Percentiles rank a stretch among this genome's conserved stretches.
Evolutionary conservation across 2,113 vertebrate genomes (phyloP).

Genomic region (Talpa occidentalis): DNA sequence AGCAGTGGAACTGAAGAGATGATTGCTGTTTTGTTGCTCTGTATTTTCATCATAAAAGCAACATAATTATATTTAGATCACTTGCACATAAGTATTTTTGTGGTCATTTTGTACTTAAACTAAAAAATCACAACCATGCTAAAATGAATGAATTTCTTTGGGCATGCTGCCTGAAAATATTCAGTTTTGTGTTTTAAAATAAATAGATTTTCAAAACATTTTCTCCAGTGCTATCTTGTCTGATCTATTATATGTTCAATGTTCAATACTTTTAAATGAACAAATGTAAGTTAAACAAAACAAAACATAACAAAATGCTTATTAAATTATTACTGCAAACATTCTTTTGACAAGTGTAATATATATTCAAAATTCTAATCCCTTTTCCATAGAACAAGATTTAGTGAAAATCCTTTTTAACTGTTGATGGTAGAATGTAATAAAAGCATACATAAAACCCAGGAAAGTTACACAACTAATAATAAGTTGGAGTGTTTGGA

Average conservation of each 20-base stretch:
- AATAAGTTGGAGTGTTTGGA: neutral
- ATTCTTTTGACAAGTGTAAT: neutral
- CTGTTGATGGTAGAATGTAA: neutral
- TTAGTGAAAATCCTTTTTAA: constrained; percentile 23
- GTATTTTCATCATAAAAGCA: constrained; percentile 57
- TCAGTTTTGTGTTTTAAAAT: constrained; percentile 40
- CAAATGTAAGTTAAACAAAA: neutral
- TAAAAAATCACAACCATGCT: constrained; percentile 4
- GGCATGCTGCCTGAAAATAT: neutral
- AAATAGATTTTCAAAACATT: neutral
- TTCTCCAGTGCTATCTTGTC: neutral
- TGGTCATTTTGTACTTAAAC: neutral
- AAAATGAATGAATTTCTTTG: constrained; percentile 6
- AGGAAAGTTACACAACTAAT: neutral
- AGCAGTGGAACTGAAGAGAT: constrained; percentile 34
- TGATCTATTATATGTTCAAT: neutral
- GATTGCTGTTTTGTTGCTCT: constrained; percentile 44
- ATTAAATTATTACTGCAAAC: constrained; percentile 14
- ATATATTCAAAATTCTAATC: constrained; percentile 27
- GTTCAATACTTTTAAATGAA: constrained; percentile 12
- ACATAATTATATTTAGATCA: neutral
- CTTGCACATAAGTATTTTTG: neutral
- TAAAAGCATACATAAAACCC: neutral
- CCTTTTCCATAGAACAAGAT: neutral
- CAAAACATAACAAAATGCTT: neutral